Evolutionary conservation across 2,797 vertebrate species (phyloP), one percentile per base, ranked within the genome.

Genomic region (Pogonophryne albipinna): DNA sequence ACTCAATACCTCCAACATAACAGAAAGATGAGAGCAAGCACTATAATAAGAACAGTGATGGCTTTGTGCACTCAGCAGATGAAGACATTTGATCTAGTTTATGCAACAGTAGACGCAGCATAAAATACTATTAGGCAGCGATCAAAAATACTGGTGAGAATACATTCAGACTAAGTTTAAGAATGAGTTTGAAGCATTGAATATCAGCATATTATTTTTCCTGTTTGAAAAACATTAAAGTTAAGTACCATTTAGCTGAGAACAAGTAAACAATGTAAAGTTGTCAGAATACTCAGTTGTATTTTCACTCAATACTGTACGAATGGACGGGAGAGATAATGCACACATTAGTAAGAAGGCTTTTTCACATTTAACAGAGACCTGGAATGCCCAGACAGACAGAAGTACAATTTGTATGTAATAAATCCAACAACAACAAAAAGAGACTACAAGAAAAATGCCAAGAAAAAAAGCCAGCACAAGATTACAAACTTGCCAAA

Each of bases 361-460:
- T 70, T 74, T 69, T 87, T 89, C 70, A 83, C 79, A 74, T 87
- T 89, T 73, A 85, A 55, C 67, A 51, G 77, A 86, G 80, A 85
- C 23, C 47, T 62, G 34, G 31, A 87, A 66, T 79, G 72, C 82
- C 63, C 57, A 4, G 63, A 51, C 42, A 47, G 68, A 83, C 52
- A 57, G 74, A 27, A 27, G 27, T 66, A 76, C 64, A 66, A 68
- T 50, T 55, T 4, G 0, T 52, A 53, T 51, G 57, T 71, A 47
- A 72, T 72, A 41, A 42, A 77, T 64, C 63, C 34, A 34, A 34
- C 7, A 27, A 34, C 7, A 27, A 34, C 0, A 34, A 34, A 34
- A 34, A 34, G 34, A 34, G 8, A 38, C 34, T 1, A 7, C 34
- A 38, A 38, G 8, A 38, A 6, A 38, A 38, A 38, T 38, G 34